Evolutionary conservation across 2,797 vertebrate species (phyloP).

Genomic region (Emys orbicularis): DNA sequence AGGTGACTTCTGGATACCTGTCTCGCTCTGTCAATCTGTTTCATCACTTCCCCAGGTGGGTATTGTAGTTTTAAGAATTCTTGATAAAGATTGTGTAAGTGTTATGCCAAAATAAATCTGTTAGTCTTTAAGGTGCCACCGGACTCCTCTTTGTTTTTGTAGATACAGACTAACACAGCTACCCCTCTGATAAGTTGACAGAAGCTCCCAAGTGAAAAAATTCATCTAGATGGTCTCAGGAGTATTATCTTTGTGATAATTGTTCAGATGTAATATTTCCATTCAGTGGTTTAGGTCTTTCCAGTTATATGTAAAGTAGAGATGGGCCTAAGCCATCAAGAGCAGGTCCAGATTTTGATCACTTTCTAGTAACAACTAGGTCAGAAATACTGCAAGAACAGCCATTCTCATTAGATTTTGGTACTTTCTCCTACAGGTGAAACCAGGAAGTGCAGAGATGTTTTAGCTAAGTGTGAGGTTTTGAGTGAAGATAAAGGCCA

Average conservation of each 20-base stretch:
- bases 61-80: no score
- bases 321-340: neutral
- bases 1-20: no score
- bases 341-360: neutral
- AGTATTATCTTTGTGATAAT: neutral
- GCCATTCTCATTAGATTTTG: neutral
- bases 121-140: no score
- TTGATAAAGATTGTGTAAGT: no score
- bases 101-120: no score
- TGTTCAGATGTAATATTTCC: neutral
- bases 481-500: neutral
- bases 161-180: no score
- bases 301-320: neutral
- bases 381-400: neutral
- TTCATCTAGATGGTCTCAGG: neutral
- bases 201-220: neutral
- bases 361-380: neutral
- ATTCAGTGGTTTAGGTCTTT: neutral
- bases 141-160: no score
- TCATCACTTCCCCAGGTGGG: no score
- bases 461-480: neutral
- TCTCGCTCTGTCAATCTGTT: no score
- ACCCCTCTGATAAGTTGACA: neutral
- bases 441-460: neutral
- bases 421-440: neutral